Percentiles rank a stretch among this genome's conserved stretches.
Evolutionary conservation across 37 sponge, comb jelly and placozoan genomes (phyloP).

Genomic region (Oscarella lobularis): DNA sequence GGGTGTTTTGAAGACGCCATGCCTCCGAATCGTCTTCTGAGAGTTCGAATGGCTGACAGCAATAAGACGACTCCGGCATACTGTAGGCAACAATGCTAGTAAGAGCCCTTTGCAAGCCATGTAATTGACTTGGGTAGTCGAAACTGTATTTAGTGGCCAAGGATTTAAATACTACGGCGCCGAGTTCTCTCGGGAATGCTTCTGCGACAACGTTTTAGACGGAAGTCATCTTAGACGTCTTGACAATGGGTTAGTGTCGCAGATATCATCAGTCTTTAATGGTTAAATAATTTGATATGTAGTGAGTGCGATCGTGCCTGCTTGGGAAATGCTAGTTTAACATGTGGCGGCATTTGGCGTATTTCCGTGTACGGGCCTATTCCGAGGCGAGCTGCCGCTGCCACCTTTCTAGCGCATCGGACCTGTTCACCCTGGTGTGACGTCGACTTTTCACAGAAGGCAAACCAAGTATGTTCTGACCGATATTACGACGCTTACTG

Average conservation of each 20-base stretch:
- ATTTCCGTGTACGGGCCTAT: conserved; percentile 4
- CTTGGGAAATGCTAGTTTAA: not conserved
- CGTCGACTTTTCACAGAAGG: too few species aligned
- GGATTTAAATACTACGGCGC: not conserved
- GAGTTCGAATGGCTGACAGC: not conserved
- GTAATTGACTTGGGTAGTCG: too few species aligned
- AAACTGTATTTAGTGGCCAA: too few species aligned
- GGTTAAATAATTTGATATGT: too few species aligned
- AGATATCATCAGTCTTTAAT: not conserved
- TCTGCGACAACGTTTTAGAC: conserved; percentile 2
- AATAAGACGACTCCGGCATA: not conserved
- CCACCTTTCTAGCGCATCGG: not conserved
- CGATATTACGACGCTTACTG: too few species aligned
- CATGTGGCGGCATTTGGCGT: not conserved
- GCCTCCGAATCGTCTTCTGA: not conserved
- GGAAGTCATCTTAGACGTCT: not conserved
- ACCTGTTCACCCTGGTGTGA: not conserved
- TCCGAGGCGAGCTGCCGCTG: not conserved
- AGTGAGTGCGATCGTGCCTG: not conserved
- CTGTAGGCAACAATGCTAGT: not conserved
- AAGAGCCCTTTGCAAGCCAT: too few species aligned
- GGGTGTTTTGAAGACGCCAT: conserved; percentile 1
- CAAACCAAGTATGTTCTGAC: too few species aligned
- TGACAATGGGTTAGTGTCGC: too few species aligned
- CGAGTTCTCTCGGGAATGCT: not conserved